Percentiles rank a stretch among this genome's conserved stretches.
Conservation (phyloP, 2,113 vertebrate species). For the Stigmatopora nigra region DNA sequence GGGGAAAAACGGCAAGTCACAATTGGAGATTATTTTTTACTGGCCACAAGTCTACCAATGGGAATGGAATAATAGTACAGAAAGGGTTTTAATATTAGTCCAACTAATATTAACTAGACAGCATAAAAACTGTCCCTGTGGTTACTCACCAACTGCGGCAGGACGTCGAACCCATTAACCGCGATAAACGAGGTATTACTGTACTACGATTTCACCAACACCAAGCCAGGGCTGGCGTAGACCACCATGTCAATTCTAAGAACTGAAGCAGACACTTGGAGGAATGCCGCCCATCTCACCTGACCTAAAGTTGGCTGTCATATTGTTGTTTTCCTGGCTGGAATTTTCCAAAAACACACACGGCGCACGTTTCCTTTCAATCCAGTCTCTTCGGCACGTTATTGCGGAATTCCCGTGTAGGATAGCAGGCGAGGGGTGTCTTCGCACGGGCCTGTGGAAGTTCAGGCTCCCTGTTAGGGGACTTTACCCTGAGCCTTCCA, state of each 20-base stretch:
- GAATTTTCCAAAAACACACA: not conserved
- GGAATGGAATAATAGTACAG: no score
- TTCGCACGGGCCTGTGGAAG: constrained; percentile 37
- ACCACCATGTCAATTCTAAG: constrained; percentile 3
- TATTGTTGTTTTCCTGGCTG: not conserved
- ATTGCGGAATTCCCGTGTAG: constrained; percentile 1
- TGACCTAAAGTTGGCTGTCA: not conserved
- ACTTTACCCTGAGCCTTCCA: constrained; percentile 19
- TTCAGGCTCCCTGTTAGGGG: constrained; percentile 18
- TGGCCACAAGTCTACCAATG: no score
- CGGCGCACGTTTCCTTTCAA: not conserved
- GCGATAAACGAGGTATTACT: no score
- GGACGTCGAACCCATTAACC: no score
- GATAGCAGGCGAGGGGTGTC: constrained; percentile 23
- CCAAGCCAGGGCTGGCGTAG: not conserved
- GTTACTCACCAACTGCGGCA: no score
- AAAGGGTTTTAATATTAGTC: no score
- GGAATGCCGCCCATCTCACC: constrained; percentile 3
- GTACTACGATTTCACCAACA: not conserved
- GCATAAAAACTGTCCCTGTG: no score
- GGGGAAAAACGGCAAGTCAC: no score
- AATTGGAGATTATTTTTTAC: no score
- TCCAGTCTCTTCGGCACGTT: not conserved
- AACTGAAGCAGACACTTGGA: not conserved
- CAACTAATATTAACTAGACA: no score